Conservation (phyloP, 1,140 invertebrate species). For the Antheraea mylitta region DNA sequence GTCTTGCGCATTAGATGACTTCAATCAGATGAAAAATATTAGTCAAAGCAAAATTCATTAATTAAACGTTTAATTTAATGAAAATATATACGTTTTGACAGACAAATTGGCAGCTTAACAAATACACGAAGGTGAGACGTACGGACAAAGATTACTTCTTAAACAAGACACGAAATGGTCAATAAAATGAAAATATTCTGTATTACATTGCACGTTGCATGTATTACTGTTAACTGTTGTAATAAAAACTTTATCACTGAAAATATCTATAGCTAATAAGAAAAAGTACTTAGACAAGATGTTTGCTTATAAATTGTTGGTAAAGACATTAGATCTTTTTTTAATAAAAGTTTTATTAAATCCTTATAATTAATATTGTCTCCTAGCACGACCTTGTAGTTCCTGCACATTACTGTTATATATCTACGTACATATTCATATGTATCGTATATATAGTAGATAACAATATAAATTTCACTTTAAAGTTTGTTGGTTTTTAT, state of each 20-base stretch:
- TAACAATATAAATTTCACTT: background rate
- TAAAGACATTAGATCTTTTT: background rate
- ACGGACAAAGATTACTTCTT: background rate
- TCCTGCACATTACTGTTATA: conserved; percentile 5
- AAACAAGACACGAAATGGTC: conserved; percentile 2
- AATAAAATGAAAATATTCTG: background rate
- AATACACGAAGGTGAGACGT: conserved; percentile 49
- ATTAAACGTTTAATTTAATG: background rate
- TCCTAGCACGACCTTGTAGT: conserved; percentile 16
- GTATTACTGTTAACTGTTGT: conserved; percentile 13
- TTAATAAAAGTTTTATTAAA: background rate
- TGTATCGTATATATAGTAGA: conserved; percentile 4
- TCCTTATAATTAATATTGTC: background rate
- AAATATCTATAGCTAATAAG: background rate
- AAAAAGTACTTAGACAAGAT: background rate
- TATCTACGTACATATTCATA: conserved; percentile 10
- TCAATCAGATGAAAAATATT: background rate
- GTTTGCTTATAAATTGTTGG: background rate
- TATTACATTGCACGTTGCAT: conserved; percentile 48
- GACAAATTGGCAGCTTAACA: conserved; percentile 57
- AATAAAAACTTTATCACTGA: background rate
- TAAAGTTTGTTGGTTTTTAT: background rate
- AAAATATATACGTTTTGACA: conserved; percentile 48
- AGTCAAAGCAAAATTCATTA: background rate
- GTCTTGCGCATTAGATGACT: too few species aligned